Base-by-base conservation (phyloP, 2,888 invertebrate species). In the Drosophila affinis region DNA sequence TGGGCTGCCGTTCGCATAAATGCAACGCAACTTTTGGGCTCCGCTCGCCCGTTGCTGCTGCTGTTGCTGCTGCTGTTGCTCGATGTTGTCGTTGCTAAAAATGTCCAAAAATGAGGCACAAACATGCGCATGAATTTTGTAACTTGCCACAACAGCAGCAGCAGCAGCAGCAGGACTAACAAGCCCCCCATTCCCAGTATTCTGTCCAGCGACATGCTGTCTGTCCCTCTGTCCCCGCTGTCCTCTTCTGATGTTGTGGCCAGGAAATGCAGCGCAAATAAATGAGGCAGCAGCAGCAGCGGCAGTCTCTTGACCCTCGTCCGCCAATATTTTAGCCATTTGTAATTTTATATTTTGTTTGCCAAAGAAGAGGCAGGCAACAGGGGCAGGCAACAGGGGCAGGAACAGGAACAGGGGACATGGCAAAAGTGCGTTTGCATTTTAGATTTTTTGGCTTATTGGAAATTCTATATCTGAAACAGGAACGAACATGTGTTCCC, bases 71-170 rank as follows among this genome's bases (percentile, higher is more conserved):
- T 67, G 27, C 9, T 27, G 27, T 34, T 64, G 83, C 49, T 17
- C 48, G 63, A 46, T 70, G 79, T 49, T 60, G 71, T 54, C 64
- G 67, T 56, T 73, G 68, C 64, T 57, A 69, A 71, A 80, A 82
- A 83, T 82, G 79, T 84, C 81, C 78, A 86, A 88, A 86, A 86
- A 77, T 81, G 88, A 87, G 78, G 81, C 83, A 87, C 75, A 90
- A 90, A 90, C 85, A 89, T 90, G 90, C 88, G 89, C 89, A 89
- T 89, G 89, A 89, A 89, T 89, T 89, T 90, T 75, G 87, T 78
- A 65, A 75, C 76, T 65, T 51, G 53, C 62, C 62, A 52, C 73
- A 68, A 29, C 67, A 29, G 18, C 64, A 72, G 21, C 61, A 44
- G 47, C 64, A 53, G 62, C 34, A 49, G 55, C 61, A 56, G 64